phyloP scores from a whole-genome alignment of 2,797 vertebrate genomes.

The Poecilia gillii region DNA sequence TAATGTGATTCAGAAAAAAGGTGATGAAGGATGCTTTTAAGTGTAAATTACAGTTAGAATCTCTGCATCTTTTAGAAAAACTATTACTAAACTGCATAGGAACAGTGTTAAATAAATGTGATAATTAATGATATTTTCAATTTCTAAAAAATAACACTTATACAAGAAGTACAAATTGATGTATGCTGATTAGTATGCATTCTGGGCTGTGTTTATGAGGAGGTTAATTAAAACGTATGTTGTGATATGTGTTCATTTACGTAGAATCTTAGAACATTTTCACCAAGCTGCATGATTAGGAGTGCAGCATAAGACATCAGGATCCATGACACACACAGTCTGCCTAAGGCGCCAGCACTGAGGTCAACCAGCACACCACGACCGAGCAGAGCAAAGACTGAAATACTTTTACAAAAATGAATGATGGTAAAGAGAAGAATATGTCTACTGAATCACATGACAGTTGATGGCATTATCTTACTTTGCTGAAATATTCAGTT shows the following conservation, averaged over 20 bases:
- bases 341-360: conserved; percentile 42
- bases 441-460: conserved; percentile 32
- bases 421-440: conserved; percentile 1
- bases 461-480: neutral
- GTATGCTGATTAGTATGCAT: neutral
- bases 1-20: neutral
- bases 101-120: neutral
- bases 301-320: conserved; percentile 23
- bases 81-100: neutral
- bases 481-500: neutral
- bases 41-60: neutral
- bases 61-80: neutral
- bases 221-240: neutral
- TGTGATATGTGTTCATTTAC: neutral
- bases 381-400: conserved; percentile 28
- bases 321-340: conserved; percentile 52
- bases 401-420: conserved; percentile 49
- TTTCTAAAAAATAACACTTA: neutral
- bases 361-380: conserved; percentile 50
- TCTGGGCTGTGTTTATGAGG: neutral
- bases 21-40: neutral
- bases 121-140: neutral
- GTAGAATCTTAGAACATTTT: conserved; percentile 37
- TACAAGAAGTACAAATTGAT: neutral
- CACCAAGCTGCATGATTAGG: conserved; percentile 33